phyloP scores from a whole-genome alignment of 2,113 vertebrate genomes.

The Epinephelus fuscoguttatus region DNA sequence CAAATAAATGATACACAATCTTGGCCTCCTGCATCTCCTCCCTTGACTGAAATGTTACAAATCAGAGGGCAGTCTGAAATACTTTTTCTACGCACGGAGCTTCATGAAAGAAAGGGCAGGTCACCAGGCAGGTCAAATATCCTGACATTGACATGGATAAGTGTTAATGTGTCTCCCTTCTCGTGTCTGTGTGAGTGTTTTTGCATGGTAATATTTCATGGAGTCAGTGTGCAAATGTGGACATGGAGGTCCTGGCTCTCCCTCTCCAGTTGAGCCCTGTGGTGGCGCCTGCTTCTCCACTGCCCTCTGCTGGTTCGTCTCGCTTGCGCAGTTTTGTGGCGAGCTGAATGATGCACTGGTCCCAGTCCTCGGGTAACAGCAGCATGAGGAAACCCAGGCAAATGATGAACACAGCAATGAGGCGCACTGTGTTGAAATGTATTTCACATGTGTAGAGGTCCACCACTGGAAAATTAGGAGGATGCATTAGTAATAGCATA shows the following conservation, averaged over 20 bases:
- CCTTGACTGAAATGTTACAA: constrained; percentile 19
- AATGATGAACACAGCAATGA: constrained; percentile 95
- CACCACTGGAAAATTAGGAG: constrained; percentile 85
- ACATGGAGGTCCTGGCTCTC: constrained; percentile 90
- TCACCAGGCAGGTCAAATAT: constrained; percentile 43
- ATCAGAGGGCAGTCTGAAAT: constrained; percentile 32
- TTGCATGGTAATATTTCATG: constrained; percentile 14
- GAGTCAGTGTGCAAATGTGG: constrained; percentile 90
- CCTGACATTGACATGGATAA: background rate
- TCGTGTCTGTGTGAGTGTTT: constrained; percentile 21
- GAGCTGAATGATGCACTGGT: constrained; percentile 92
- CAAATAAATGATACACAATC: constrained; percentile 39
- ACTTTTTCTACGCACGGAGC: background rate
- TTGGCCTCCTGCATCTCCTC: constrained; percentile 23
- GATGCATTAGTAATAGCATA: background rate
- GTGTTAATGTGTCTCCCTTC: constrained; percentile 3
- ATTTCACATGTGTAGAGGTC: constrained; percentile 95
- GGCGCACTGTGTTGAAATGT: constrained; percentile 94
- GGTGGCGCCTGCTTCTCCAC: constrained; percentile 79
- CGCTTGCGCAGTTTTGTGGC: constrained; percentile 92
- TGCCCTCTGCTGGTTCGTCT: constrained; percentile 88
- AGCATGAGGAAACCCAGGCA: constrained; percentile 96
- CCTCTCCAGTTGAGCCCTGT: constrained; percentile 88
- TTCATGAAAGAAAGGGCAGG: constrained; percentile 29
- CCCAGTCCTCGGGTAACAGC: constrained; percentile 96